Evolutionary conservation across 2,113 vertebrate genomes (phyloP), one percentile per base, ranked within the genome.

Genomic region (Rhea americana): DNA sequence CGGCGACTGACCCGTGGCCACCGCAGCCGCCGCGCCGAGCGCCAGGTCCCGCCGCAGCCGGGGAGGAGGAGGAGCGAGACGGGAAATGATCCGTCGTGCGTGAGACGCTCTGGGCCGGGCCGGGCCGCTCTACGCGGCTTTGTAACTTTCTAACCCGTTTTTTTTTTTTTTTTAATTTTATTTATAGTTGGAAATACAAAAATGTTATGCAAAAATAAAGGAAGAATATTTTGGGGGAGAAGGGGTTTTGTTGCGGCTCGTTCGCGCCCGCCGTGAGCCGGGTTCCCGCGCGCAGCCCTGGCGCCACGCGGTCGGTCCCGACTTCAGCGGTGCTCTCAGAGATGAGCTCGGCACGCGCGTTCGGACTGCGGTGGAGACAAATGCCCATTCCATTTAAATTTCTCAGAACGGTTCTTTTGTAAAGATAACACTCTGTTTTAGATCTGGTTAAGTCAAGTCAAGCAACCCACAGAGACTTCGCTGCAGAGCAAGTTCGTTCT

Each of bases 211-310:
- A 97, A 98, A 96, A 98, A 97, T 97, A 98, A 97, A 97, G 91
- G 85, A 98, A 96, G 97, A 97, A 95, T 98, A 98, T 98, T 98
- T 98, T 98, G 96, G 96, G 98, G 97, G 97, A 98, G 96, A 89
- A 96, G 91, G 85, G 89, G 94, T 96, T 97, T 89, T 79, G 95
- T 97, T 96, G 87, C 93, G 97, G 93, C 94, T 94, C 21, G 82
- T 96, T 94, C 91, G 91, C 93, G 95, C 97, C 85, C 91, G 48
- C 77, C 88, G 68, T 84, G 76, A 93, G 91, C 89, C 93, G 90
- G 93, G 88, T 85, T 94, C 78, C 87, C 1, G 0, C 67, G 76
- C 92, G 65, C 90, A 94, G 76, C 35, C 35, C 35, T 35, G 35
- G 35, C 35, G 35, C 35, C 35, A 35, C 35, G 35, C 35, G 35